Evolutionary conservation across 2,113 vertebrate species (phyloP).

Genomic region (Nycticryphes semicollaris): DNA sequence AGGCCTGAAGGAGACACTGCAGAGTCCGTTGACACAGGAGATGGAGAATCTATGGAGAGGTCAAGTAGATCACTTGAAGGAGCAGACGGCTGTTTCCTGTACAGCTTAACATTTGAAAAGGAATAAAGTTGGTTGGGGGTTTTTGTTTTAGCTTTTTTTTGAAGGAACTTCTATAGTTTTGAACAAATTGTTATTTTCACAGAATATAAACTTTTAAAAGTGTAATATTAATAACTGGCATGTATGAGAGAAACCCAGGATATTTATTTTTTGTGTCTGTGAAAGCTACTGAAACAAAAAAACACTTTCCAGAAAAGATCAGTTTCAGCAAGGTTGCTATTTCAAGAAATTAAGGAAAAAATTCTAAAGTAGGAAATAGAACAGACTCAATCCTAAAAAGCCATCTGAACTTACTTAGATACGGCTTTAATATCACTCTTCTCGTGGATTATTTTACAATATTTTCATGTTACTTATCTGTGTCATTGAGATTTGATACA

Average conservation of each 20-base stretch:
- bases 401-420: background rate
- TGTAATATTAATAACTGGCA: background rate
- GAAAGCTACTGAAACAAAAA: background rate
- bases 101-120: conserved; percentile 43
- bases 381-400: background rate
- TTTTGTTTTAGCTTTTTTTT: background rate
- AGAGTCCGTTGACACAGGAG: background rate
- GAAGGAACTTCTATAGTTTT: background rate
- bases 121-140: background rate
- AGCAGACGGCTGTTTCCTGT: conserved; percentile 74
- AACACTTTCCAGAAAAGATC: background rate
- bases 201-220: background rate
- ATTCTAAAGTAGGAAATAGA: background rate
- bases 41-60: conserved; percentile 32
- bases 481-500: background rate
- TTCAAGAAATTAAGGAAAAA: background rate
- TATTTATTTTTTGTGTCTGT: background rate
- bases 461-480: background rate
- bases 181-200: background rate
- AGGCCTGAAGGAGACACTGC: conserved; percentile 52
- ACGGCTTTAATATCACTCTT: background rate
- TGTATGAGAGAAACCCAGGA: background rate
- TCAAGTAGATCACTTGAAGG: conserved; percentile 76
- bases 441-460: background rate
- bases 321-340: background rate